phyloP scores from a whole-genome alignment of 2,888 invertebrate genomes.

The Epinotia bilunana region DNA sequence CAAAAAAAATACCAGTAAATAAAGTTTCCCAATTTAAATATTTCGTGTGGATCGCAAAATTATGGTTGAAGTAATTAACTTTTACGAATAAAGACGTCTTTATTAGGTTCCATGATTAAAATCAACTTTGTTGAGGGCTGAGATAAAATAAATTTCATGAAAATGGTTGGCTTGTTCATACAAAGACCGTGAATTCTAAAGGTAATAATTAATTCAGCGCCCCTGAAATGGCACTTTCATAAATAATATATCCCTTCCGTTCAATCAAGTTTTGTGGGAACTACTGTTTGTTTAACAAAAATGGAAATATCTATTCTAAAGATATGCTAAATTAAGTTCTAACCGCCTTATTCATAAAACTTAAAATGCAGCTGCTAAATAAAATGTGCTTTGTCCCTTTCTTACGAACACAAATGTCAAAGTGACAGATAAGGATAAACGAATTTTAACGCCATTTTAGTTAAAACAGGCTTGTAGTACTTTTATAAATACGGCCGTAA shows the following conservation, averaged over 20 bases:
- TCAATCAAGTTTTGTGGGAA: background rate
- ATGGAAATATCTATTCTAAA: background rate
- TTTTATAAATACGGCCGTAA: too few relatives aligned
- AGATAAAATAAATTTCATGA: conserved; percentile 53
- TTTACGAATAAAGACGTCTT: conserved; percentile 33
- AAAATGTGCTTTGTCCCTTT: too few relatives aligned
- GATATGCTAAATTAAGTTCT: background rate
- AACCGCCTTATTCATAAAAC: too few relatives aligned
- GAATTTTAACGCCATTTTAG: too few relatives aligned
- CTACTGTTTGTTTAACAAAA: background rate
- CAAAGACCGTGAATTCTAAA: conserved; percentile 17
- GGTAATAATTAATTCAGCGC: conserved; percentile 28
- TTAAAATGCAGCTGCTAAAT: too few relatives aligned
- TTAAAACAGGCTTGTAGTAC: too few relatives aligned
- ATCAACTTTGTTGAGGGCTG: conserved; percentile 43
- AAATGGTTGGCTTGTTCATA: conserved; percentile 45
- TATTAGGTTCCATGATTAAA: conserved; percentile 43
- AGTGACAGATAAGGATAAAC: too few relatives aligned
- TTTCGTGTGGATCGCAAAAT: conserved; percentile 13
- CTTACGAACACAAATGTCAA: too few relatives aligned
- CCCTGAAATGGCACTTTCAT: conserved; percentile 24
- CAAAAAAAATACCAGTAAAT: background rate
- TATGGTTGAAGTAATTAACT: conserved; percentile 36
- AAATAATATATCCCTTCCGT: conserved; percentile 11
- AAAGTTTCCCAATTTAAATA: conserved; percentile 9